Base-by-base conservation (phyloP, 2,113 vertebrate species). In the Chloropsis hardwickii region DNA sequence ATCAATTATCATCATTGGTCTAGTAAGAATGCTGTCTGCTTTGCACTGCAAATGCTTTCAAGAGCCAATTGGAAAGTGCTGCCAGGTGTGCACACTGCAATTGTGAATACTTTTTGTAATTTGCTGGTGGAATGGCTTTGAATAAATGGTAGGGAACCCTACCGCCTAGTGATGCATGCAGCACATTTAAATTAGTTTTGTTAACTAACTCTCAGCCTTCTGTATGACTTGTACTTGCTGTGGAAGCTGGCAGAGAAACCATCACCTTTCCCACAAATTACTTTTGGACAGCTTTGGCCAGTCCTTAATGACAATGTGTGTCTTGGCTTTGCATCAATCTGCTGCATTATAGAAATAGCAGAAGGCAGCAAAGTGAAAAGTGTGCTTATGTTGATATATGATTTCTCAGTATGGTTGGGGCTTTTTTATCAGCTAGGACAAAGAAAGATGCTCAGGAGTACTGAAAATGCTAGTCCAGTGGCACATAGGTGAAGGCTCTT, bases 1-100 rank as follows among this genome's bases (percentile, higher is more conserved):
- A 22, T 50, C 22, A 73, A 29, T 53, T 85, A 21, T 19, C 62
- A 45, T 45, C 45, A 64, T 15, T 48, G 31, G 13, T 61, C 40
- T 42, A 69, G 14, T 24, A 44, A 54, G 33, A 94, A 19, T 61
- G 33, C n/a, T 53, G 13, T 47, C 53, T 61, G 7, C 28, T 69
- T 82, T 5, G 4, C 45, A 27, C 14, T 24, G 40, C 12, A 44
- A 67, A 65, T 64, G 28, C 44, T 76, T 72, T 51, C 58, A 66
- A 58, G 21, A 86, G 76, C 28, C 11, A 33, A 21, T 8, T 88
- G 37, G 23, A 90, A 53, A 80, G 21, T 16, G 29, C 31, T 76
- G 20, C 23, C n/a, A 74, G 57, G 14, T 6, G 1, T 28, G 10
- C 1, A 0, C 22, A 16, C 6, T 89, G 39, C 40, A 58, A 4